Evolutionary conservation across 2,113 vertebrate genomes (phyloP), one percentile per base, ranked within the genome.

Genomic region (Sitta europaea): DNA sequence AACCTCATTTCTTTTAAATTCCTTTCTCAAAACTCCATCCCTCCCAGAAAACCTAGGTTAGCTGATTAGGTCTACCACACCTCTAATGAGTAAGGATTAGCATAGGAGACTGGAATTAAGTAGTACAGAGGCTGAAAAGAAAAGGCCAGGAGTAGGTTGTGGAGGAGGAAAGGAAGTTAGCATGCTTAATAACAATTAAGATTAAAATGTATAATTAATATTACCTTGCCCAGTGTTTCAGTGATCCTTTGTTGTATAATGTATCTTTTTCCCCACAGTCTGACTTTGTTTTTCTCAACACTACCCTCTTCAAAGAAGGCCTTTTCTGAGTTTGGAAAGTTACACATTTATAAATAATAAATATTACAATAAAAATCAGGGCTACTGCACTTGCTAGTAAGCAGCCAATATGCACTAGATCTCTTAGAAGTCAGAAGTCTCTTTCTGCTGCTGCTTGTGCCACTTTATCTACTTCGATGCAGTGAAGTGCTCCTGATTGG

Each of bases 191-290:
- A 88, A 71, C 51, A 92, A 93, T 94, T 95, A 95, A 79, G 67
- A 73, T 62, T 62, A 12, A 55, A 86, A 70, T 50, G 58, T 68
- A 33, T 86, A 94, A 94, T 86, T 95, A 92, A 67, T 38, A n/a
- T 43, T 51, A 83, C 58, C 35, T 83, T 86, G 59, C 22, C 55
- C 1, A 5, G 47, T 3, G 1, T 63, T 88, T 86, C 92, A 83
- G 67, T 40, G 59, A 93, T 90, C n/a, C 88, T 97, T 96, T 96
- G 92, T 92, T 95, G 74, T 94, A 97, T 93, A 93, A 92, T 94
- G 47, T 70, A 95, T 94, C 71, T 71, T 47, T 76, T 90, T 66
- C 87, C 63, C 75, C 45, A 31, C 54, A 75, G 78, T 33, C 74
- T 73, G 87, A 94, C 90, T 88, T 94, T 83, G 82, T 88, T 95